These are phyloP conservation scores for Hemibagrus guttatus DNA, from an alignment of 2,797 vertebrate species.

Conservation along the genomic window DNA sequence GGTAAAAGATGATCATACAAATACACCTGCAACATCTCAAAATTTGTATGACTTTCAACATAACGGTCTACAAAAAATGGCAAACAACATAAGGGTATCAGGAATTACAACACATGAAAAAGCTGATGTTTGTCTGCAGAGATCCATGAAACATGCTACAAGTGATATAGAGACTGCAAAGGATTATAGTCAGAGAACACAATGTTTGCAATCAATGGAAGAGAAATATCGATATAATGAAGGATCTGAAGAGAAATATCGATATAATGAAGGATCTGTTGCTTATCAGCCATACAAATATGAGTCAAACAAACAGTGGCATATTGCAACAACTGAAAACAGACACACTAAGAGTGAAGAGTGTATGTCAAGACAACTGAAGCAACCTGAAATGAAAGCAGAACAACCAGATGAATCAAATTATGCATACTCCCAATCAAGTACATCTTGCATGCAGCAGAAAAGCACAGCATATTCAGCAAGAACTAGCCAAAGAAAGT, in stretches of 20 bases:
- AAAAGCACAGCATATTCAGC: constrained; percentile 49
- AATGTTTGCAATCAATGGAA: constrained; percentile 41
- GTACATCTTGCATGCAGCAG: constrained; percentile 42
- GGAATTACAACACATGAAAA: constrained; percentile 53
- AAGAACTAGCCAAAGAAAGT: constrained; percentile 58
- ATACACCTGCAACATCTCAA: background rate
- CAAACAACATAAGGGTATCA: constrained; percentile 37
- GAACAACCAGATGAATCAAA: constrained; percentile 61
- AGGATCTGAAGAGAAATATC: constrained; percentile 45
- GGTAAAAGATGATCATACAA: constrained; percentile 37
- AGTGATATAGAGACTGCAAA: constrained; percentile 27
- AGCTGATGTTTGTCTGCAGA: constrained; percentile 44
- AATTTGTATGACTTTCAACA: constrained; percentile 39
- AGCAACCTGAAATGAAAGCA: constrained; percentile 39
- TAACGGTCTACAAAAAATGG: constrained; percentile 41
- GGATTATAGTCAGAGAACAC: constrained; percentile 57
- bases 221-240: constrained; percentile 43
- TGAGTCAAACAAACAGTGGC: constrained; percentile 54
- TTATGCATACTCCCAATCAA: constrained; percentile 65
- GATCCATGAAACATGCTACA: constrained; percentile 34
- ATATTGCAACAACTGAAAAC: constrained; percentile 39
- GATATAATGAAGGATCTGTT: constrained; percentile 44
- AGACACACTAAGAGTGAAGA: constrained; percentile 11
- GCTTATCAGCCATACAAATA: constrained; percentile 54
- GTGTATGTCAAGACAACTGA: constrained; percentile 12